Evolutionary conservation across 2,113 vertebrate genomes (phyloP), one percentile per base, ranked within the genome.

Genomic region (Clupea harengus): DNA sequence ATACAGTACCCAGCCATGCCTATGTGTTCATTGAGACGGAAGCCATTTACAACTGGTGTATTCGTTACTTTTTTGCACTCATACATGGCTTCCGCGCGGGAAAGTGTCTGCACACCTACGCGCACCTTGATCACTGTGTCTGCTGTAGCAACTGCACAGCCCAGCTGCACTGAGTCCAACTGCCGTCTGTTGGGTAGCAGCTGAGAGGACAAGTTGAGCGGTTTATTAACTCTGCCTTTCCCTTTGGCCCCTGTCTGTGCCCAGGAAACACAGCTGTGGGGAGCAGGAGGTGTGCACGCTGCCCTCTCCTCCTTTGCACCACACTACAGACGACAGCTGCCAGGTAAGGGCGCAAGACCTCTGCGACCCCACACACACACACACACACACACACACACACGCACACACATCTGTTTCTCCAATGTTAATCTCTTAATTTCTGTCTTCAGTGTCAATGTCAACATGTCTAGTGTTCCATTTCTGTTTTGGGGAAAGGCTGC

Each of bases 251-350:
- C 15, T 57, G 20, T 81, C 18, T 72, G 32, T 44, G 44, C 72
- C 47, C 90, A 99, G 98, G 89, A 99, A 99, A 93, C 98, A 99
- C 93, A 99, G 98, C 92, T 99, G 98, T 88, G 98, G 97, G 0
- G 98, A 99, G 84, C 97, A 97, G 49, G 98, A 99, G 82, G 95
- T 95, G 28, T 96, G 96, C 89, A 97, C 95, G 0, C 92, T 99
- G 85, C 97, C 98, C 7, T 99, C 97, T 0, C 97, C 97, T 0
- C 97, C 97, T 18, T 96, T 98, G 0, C 97, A 98, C 82, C 95
- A 96, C 60, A 87, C 96, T 0, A 89, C 92, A 4, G 98, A 99
- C 6, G 98, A 99, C 85, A 86, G 94, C 83, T 97, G 91, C 93
- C 98, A 99, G 97, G 98, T 98, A 94, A 81, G 28, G 28, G 28